These are phyloP conservation scores for Sisyra nigra DNA, from an alignment of 2,888 invertebrate species.

Conservation along the genomic window DNA sequence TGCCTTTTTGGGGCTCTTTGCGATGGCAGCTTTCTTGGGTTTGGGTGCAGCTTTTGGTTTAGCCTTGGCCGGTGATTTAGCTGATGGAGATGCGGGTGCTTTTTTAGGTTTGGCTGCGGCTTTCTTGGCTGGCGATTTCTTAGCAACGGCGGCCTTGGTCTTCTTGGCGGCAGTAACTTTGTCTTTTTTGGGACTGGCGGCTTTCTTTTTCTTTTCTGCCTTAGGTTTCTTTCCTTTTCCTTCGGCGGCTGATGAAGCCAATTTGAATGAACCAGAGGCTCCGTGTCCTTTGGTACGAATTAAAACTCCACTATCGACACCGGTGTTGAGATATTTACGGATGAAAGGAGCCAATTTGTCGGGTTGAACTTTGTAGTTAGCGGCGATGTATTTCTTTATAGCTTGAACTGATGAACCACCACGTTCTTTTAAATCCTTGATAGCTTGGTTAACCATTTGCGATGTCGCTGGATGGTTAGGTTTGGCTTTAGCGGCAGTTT, in stretches of 20 bases:
- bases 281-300: constrained; percentile 37
- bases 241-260: constrained; percentile 15
- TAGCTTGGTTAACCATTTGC: constrained; percentile 40
- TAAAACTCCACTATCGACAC: constrained; percentile 31
- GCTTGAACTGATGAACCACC: constrained; percentile 38
- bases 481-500: constrained; percentile 20
- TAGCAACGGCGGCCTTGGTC: constrained; percentile 18
- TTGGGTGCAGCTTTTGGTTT: constrained; percentile 14
- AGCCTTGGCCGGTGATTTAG: constrained; percentile 15
- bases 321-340: constrained; percentile 38
- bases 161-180: constrained; percentile 3
- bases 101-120: constrained; percentile 12
- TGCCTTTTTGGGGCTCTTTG: constrained; percentile 12
- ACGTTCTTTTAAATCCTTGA: constrained; percentile 33
- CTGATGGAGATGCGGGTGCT: constrained; percentile 14
- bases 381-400: constrained; percentile 45
- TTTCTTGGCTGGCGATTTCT: constrained; percentile 14
- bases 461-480: constrained; percentile 32
- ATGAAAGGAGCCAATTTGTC: constrained; percentile 28
- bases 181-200: constrained; percentile 11
- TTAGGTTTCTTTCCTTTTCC: no score
- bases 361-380: constrained; percentile 39
- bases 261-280: constrained; percentile 29
- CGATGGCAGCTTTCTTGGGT: constrained; percentile 13
- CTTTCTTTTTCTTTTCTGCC: constrained; percentile 9